Conservation (phyloP, 2,113 vertebrate species). For the Ptilonorhynchus violaceus region DNA sequence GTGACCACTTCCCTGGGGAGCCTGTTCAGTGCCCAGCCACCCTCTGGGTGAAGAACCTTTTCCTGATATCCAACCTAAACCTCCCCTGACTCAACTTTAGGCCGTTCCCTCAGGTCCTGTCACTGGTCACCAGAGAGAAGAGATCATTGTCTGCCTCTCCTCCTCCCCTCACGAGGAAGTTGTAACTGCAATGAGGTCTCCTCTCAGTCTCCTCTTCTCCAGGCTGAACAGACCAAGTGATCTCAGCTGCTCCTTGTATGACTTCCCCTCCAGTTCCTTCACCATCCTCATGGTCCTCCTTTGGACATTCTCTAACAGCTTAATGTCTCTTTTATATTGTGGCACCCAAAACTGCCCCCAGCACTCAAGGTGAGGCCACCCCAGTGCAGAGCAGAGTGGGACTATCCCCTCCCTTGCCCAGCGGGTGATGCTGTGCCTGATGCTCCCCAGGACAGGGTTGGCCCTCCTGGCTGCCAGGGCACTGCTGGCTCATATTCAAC, state of each 20-base stretch:
- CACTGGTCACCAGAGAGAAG: neutral
- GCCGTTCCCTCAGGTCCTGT: neutral
- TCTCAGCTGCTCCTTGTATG: neutral
- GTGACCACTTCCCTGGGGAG: neutral
- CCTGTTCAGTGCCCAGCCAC: neutral
- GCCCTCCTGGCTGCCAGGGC: neutral
- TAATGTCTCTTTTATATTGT: neutral
- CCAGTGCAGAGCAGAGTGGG: neutral
- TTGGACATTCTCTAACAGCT: neutral
- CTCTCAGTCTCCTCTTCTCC: neutral
- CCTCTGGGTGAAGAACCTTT: no score
- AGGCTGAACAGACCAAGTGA: neutral
- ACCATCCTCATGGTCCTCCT: neutral
- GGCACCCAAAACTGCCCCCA: neutral
- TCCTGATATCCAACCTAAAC: neutral
- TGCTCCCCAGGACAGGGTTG: neutral
- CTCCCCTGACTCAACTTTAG: neutral
- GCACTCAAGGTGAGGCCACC: rapidly evolving
- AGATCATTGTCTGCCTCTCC: neutral
- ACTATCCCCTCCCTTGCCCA: neutral
- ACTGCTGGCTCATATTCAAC: neutral
- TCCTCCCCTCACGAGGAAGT: neutral
- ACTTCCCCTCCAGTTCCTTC: neutral
- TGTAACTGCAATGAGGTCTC: neutral
- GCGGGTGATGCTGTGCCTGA: neutral